A percentile compares a stretch with the other conserved stretches of the same genome.
Evolutionary conservation across 2,888 invertebrate genomes (phyloP).

Genomic region (Agriopis aurantiaria): DNA sequence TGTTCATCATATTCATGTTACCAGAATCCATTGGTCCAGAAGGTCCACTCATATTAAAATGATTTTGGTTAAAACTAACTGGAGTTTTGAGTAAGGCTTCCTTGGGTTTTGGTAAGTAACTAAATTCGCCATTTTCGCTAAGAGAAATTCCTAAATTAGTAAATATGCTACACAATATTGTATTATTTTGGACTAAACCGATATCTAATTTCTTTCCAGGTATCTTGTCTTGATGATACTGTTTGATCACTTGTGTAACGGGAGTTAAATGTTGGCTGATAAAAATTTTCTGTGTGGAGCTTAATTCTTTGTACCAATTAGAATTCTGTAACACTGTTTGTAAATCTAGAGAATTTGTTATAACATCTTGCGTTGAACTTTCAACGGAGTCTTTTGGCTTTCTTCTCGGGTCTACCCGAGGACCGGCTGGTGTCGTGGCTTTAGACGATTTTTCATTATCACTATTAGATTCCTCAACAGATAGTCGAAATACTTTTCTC

Average conservation of each 20-base stretch:
- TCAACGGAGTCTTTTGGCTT: constrained; percentile 75
- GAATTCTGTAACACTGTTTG: constrained; percentile 89
- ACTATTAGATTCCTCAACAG: constrained; percentile 88
- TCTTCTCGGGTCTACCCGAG: constrained; percentile 79
- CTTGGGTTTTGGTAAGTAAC: constrained; percentile 79
- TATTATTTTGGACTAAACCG: constrained; percentile 80
- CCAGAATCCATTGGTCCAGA: constrained; percentile 66
- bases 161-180: constrained; percentile 86
- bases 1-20: constrained; percentile 69
- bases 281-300: constrained; percentile 90
- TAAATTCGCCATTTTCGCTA: constrained; percentile 86
- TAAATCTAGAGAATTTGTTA: constrained; percentile 81
- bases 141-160: constrained; percentile 87
- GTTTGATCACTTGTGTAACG: constrained; percentile 87
- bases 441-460: constrained; percentile 84
- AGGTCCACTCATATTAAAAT: constrained; percentile 65
- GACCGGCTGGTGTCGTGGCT: constrained; percentile 62
- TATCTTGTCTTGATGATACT: constrained; percentile 86
- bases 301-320: constrained; percentile 90
- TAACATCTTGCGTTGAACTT: constrained; percentile 59
- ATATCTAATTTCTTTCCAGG: constrained; percentile 86
- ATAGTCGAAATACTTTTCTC: constrained; percentile 90
- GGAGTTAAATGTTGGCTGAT: constrained; percentile 89
- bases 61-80: constrained; percentile 70
- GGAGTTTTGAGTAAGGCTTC: constrained; percentile 80